These are phyloP conservation scores for Eupithecia subumbrata DNA, from an alignment of 2,888 invertebrate genomes.

Conservation along the genomic window DNA sequence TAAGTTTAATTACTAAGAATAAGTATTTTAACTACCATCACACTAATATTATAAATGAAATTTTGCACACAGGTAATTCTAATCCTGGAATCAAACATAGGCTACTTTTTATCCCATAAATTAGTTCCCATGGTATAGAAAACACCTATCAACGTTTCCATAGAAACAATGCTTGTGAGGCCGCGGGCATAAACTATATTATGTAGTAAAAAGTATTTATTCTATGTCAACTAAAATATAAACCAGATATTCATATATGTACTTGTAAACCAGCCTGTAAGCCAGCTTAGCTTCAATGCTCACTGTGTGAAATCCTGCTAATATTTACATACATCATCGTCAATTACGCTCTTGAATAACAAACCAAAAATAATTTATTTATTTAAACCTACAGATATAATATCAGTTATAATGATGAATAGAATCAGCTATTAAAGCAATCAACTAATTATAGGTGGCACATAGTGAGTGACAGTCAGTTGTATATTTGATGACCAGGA, in stretches of 20 bases:
- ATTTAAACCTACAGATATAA: not conserved
- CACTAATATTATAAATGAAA: too few species aligned
- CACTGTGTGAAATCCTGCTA: not conserved
- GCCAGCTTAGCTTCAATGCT: not conserved
- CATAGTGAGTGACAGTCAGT: not conserved
- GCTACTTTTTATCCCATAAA: too few species aligned
- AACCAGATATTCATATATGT: not conserved
- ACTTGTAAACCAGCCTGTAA: not conserved
- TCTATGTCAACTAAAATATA: not conserved
- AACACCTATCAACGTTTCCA: too few species aligned
- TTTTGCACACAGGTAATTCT: too few species aligned
- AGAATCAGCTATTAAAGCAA: not conserved
- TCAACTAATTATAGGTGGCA: conserved; percentile 1
- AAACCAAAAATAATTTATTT: not conserved
- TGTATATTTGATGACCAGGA: not conserved
- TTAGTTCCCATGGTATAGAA: too few species aligned
- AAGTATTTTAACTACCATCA: too few species aligned
- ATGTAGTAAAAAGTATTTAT: too few species aligned
- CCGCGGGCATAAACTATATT: too few species aligned
- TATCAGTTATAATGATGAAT: not conserved
- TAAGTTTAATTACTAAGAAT: too few species aligned
- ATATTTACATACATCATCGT: not conserved
- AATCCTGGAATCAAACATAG: too few species aligned
- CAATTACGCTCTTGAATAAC: not conserved
- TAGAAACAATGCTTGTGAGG: too few species aligned